These are phyloP conservation scores for Sarcophaga carnaria DNA, from an alignment of 2,888 invertebrate species.

Conservation along the genomic window DNA sequence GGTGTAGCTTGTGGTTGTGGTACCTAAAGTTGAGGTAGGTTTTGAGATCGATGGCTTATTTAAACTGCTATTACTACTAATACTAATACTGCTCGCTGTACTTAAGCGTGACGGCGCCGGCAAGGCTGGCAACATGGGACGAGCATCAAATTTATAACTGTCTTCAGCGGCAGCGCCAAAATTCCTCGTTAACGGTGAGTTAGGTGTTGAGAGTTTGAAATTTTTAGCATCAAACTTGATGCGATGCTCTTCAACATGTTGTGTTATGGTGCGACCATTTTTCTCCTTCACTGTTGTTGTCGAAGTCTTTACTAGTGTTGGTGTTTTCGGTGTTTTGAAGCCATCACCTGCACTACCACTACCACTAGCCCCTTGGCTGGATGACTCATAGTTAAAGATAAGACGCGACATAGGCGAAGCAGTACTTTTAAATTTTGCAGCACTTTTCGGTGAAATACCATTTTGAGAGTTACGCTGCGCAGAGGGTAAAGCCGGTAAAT, in stretches of 20 bases:
- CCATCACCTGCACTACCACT: slow-evolving; percentile 32
- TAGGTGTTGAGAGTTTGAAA: slow-evolving; percentile 67
- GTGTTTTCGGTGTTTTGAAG: slow-evolving; percentile 63
- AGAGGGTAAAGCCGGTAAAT: slow-evolving; percentile 57
- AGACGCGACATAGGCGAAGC: slow-evolving; percentile 65
- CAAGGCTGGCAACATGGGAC: slow-evolving; percentile 53
- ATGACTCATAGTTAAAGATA: slow-evolving; percentile 70
- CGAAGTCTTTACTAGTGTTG: slow-evolving; percentile 73
- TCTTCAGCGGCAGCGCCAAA: slow-evolving; percentile 43
- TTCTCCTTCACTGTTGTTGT: slow-evolving; percentile 76
- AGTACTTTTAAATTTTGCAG: slow-evolving; percentile 65
- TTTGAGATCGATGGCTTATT: slow-evolving; percentile 42
- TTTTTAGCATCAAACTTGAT: slow-evolving; percentile 68
- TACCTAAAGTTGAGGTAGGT: slow-evolving; percentile 55
- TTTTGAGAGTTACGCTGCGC: slow-evolving; percentile 56
- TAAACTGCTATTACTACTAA: not conserved
- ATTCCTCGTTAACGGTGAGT: slow-evolving; percentile 61
- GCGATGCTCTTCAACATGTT: slow-evolving; percentile 73
- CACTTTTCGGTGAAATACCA: slow-evolving; percentile 63
- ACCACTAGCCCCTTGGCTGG: slow-evolving; percentile 52
- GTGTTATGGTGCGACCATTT: slow-evolving; percentile 75
- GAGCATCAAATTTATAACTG: slow-evolving; percentile 62
- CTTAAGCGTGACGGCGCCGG: slow-evolving; percentile 42
- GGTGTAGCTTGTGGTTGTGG: slow-evolving; percentile 52
- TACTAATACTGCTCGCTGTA: slow-evolving; percentile 22